Conservation (phyloP, 2,888 invertebrate genomes). For the Ophioninae sp. region DNA sequence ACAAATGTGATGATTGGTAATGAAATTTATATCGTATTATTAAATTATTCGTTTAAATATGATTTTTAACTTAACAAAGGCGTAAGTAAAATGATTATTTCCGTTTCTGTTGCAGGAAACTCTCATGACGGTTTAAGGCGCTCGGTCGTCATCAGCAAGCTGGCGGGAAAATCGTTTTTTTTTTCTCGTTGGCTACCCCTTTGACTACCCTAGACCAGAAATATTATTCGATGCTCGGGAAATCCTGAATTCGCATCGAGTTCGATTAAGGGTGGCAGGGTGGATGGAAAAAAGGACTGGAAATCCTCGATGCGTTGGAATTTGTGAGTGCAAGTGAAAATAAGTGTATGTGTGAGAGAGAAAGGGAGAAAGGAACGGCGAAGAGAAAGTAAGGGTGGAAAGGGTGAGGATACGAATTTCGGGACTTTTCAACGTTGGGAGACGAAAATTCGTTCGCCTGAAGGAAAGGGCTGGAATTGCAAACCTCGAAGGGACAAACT, state of each 20-base stretch:
- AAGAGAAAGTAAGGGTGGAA: background rate
- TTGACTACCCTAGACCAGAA: conserved; percentile 1
- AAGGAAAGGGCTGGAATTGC: conserved; percentile 34
- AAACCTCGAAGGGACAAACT: too few relatives aligned
- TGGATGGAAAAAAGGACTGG: conserved; percentile 49
- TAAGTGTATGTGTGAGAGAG: conserved; percentile 43
- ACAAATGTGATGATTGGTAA: too few relatives aligned
- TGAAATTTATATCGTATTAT: too few relatives aligned
- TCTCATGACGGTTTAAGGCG: conserved; percentile 14
- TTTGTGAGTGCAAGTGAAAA: conserved; percentile 43
- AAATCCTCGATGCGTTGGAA: conserved; percentile 20
- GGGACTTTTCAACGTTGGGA: conserved; percentile 38
- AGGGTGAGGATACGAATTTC: conserved; percentile 34
- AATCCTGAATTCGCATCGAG: conserved; percentile 72
- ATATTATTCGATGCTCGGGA: conserved; percentile 62
- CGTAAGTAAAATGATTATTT: conserved; percentile 20
- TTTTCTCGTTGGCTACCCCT: background rate
- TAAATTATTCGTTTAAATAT: too few relatives aligned
- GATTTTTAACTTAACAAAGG: background rate
- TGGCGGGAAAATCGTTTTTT: conserved; percentile 22
- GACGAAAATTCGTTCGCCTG: conserved; percentile 44
- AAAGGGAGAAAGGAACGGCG: conserved; percentile 13
- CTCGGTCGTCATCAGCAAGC: conserved; percentile 37
- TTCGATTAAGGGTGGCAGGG: conserved; percentile 70
- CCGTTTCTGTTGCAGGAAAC: conserved; percentile 48